Conservation (phyloP, 2,113 vertebrate genomes). For the Pagrus major region DNA sequence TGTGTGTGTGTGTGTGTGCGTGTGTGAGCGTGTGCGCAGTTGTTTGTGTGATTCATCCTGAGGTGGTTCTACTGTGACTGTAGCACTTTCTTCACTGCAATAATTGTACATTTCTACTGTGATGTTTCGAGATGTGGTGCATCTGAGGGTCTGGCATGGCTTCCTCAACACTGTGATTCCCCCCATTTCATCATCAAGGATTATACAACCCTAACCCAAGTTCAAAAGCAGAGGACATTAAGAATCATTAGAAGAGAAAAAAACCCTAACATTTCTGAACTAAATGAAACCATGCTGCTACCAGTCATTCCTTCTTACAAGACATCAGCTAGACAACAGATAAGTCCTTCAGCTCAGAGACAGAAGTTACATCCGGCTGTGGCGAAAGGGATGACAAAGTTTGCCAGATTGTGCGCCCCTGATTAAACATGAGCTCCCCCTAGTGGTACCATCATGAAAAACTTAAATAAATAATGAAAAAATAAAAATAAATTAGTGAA, state of each 20-base stretch:
- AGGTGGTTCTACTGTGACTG: conserved; percentile 28
- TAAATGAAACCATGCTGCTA: background rate
- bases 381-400: too few relatives aligned
- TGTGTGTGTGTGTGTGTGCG: conserved; percentile 21
- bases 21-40: too few relatives aligned
- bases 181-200: background rate
- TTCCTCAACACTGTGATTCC: background rate
- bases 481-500: too few relatives aligned
- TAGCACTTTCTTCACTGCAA: conserved; percentile 32
- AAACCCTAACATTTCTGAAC: background rate
- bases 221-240: background rate
- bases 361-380: background rate
- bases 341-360: background rate
- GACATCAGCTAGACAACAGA: background rate
- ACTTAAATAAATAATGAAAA: too few relatives aligned
- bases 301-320: too few relatives aligned
- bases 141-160: background rate
- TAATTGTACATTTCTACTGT: conserved; percentile 41
- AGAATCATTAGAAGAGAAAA: background rate
- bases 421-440: too few relatives aligned
- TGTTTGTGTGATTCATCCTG: conserved; percentile 44
- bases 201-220: background rate
- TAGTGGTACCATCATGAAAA: too few relatives aligned
- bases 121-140: conserved; percentile 8
- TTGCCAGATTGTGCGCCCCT: too few relatives aligned